Evolutionary conservation across 2,113 vertebrate genomes (phyloP).

Genomic region (Cyprinodon brontotheroides): DNA sequence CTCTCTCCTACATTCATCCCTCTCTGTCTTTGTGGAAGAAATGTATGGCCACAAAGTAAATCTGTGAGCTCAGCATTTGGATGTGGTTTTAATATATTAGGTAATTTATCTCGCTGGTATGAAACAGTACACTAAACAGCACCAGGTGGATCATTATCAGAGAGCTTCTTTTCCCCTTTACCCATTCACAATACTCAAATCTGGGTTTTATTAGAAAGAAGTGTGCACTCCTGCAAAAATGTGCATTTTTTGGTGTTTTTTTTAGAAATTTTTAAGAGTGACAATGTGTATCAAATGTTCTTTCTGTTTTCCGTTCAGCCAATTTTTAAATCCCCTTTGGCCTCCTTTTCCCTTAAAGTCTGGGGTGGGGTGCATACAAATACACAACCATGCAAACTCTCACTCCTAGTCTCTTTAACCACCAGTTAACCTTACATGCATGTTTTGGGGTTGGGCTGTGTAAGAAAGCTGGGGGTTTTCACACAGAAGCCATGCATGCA

Average conservation of each 20-base stretch:
- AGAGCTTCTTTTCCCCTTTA: conserved; percentile 2
- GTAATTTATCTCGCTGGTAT: conserved; percentile 9
- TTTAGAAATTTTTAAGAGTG: no score
- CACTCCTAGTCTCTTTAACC: not conserved
- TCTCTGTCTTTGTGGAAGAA: conserved; percentile 14
- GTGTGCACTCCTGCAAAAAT: not conserved
- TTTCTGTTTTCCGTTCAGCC: not conserved
- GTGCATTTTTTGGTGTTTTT: not conserved
- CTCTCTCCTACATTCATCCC: conserved; percentile 14
- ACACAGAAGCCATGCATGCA: not conserved
- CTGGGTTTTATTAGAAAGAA: not conserved
- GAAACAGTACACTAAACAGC: conserved; percentile 1
- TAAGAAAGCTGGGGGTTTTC: not conserved
- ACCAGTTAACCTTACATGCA: not conserved
- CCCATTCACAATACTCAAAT: not conserved
- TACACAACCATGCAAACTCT: not conserved
- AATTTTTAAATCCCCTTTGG: not conserved
- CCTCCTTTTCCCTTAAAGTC: not conserved
- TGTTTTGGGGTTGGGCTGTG: not conserved
- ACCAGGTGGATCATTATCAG: conserved; percentile 17
- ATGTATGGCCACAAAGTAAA: conserved; percentile 1
- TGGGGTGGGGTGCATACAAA: not conserved
- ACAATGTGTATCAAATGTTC: not conserved
- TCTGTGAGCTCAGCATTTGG: conserved; percentile 25
- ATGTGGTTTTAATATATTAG: conserved; percentile 13